Conservation (phyloP, 2,797 vertebrate species). For the Oophaga sylvatica region DNA sequence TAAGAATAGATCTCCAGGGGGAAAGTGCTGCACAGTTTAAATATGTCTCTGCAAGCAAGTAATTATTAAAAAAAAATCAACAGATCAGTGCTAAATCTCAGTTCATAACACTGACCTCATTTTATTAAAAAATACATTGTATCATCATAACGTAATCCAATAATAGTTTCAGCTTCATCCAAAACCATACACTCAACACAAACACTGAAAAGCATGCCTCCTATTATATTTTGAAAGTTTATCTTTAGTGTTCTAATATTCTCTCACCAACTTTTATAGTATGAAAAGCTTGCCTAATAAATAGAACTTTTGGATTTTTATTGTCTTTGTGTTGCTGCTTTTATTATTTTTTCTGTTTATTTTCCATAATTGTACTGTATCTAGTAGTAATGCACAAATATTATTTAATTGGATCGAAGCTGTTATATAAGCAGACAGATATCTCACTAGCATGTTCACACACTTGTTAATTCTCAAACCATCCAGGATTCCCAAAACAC, state of each 20-base stretch:
- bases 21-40: neutral
- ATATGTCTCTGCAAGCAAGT: neutral
- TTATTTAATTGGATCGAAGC: too few relatives aligned
- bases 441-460: too few relatives aligned
- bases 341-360: neutral
- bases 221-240: neutral
- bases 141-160: constrained; percentile 33
- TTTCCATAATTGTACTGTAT: neutral
- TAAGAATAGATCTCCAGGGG: neutral
- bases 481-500: too few relatives aligned
- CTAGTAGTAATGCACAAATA: too few relatives aligned
- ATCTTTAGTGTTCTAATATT: neutral
- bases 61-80: constrained; percentile 19
- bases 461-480: too few relatives aligned
- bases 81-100: constrained; percentile 5
- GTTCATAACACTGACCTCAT: neutral
- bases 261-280: neutral
- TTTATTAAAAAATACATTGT: neutral
- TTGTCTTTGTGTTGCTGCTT: neutral
- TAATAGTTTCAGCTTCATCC: neutral
- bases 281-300: neutral
- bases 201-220: neutral
- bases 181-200: neutral
- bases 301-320: too few relatives aligned
- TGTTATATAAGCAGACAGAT: too few relatives aligned